A percentile compares a stretch with the other conserved stretches of the same genome.
These are phyloP conservation scores for Drosophila tropicalis DNA, from an alignment of 1,140 invertebrate genomes.

Conservation along the genomic window DNA sequence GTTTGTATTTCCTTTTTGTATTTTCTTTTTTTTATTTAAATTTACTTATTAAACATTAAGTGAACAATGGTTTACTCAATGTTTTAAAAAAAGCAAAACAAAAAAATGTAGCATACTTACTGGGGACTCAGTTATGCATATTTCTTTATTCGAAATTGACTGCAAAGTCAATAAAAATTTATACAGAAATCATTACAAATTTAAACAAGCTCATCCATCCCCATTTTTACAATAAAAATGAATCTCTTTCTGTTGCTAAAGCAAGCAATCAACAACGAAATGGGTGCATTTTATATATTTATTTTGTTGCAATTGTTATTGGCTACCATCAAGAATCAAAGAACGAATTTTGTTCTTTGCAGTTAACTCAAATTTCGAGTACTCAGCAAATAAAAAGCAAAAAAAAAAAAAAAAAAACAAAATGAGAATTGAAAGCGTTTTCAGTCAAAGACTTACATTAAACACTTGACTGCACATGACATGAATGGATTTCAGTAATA, in stretches of 20 bases:
- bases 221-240: not conserved
- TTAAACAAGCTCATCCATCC: not conserved
- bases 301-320: not conserved
- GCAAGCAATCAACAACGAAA: too few species aligned
- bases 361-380: constrained; percentile 42
- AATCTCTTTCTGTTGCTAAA: not conserved
- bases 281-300: not conserved
- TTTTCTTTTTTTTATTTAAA: too few species aligned
- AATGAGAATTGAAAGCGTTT: not conserved
- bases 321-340: not conserved
- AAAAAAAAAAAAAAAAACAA: not conserved
- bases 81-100: too few species aligned
- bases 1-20: too few species aligned
- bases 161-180: too few species aligned
- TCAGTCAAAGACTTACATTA: constrained; percentile 6
- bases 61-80: too few species aligned
- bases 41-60: too few species aligned
- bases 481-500: not conserved
- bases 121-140: not conserved
- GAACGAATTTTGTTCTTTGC: constrained; percentile 26
- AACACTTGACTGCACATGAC: constrained; percentile 56
- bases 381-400: constrained; percentile 40
- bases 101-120: too few species aligned
- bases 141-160: not conserved
- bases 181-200: not conserved